Conservation (phyloP, 1,140 invertebrate genomes). For the Caerostris extrusa region DNA sequence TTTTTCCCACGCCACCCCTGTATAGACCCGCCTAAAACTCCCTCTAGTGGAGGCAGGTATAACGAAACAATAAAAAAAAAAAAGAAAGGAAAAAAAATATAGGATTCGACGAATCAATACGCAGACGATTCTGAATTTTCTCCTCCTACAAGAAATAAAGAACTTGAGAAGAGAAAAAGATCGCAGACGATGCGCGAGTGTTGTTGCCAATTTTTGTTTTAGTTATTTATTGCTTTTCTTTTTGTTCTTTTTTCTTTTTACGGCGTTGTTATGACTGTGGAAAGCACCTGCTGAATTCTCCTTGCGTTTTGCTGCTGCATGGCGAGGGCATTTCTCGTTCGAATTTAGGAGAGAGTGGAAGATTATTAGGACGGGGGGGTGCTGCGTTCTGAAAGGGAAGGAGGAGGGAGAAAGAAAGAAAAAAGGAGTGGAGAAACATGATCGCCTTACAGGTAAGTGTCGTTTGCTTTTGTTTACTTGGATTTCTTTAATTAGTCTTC, state of each 20-base stretch:
- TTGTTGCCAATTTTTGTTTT: slow-evolving; percentile 68
- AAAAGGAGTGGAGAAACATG: slow-evolving; percentile 55
- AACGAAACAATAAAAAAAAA: neutral
- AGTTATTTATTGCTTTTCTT: neutral
- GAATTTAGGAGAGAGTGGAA: slow-evolving; percentile 44
- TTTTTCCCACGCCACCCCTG: slow-evolving; percentile 72
- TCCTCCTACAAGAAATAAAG: slow-evolving; percentile 53
- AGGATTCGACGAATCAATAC: slow-evolving; percentile 70
- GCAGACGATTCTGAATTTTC: slow-evolving; percentile 59
- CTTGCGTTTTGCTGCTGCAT: slow-evolving; percentile 1
- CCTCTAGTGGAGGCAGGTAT: slow-evolving; percentile 45
- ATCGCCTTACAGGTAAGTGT: slow-evolving; percentile 69
- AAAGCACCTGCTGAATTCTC: slow-evolving; percentile 56
- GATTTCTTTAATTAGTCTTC: neutral
- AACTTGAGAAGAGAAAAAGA: neutral
- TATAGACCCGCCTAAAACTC: slow-evolving; percentile 66
- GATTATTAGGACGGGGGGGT: neutral
- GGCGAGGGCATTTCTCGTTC: neutral
- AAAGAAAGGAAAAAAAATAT: neutral
- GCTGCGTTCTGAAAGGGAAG: slow-evolving; percentile 9
- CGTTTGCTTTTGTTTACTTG: slow-evolving; percentile 10
- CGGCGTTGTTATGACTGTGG: slow-evolving; percentile 57
- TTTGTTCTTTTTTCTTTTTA: neutral
- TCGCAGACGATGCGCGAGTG: slow-evolving; percentile 28
- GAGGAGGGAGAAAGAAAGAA: slow-evolving; percentile 22